phyloP scores from a whole-genome alignment of 1,140 invertebrate genomes.

The Bombus ignitus region DNA sequence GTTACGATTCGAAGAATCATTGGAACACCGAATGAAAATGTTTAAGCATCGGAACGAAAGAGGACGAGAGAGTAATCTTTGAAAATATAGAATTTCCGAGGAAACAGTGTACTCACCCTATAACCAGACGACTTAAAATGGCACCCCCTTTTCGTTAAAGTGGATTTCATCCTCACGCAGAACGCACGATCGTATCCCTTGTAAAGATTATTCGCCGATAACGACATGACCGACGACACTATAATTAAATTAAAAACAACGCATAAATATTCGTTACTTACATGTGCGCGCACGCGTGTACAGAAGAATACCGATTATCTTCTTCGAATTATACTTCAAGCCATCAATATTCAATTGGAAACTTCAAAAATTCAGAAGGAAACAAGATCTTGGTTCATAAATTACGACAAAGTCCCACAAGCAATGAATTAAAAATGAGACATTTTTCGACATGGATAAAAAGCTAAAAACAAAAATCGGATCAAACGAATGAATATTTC shows the following conservation, averaged over 20 bases:
- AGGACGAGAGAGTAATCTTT: neutral
- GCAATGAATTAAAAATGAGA: neutral
- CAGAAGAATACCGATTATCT: neutral
- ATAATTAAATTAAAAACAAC: conserved; percentile 76
- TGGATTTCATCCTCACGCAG: conserved; percentile 98
- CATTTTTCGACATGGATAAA: neutral
- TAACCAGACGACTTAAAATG: conserved; percentile 99
- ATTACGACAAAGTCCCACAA: neutral
- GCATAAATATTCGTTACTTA: neutral
- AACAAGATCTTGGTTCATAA: neutral
- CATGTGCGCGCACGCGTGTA: neutral
- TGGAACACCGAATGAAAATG: neutral
- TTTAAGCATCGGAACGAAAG: neutral
- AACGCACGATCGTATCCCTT: conserved; percentile 96
- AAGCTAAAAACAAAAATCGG: neutral
- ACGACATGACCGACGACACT: conserved; percentile 94
- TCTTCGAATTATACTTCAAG: neutral
- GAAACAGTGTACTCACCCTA: conserved; percentile 87
- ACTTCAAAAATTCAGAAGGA: neutral
- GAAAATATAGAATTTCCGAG: neutral
- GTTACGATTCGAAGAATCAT: neutral
- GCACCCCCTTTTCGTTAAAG: conserved; percentile 97
- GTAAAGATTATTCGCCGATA: conserved; percentile 88
- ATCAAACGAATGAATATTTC: no score
- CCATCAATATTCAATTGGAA: neutral